phyloP scores from a whole-genome alignment of 2,797 vertebrate genomes.

The Sebastes dallii region DNA sequence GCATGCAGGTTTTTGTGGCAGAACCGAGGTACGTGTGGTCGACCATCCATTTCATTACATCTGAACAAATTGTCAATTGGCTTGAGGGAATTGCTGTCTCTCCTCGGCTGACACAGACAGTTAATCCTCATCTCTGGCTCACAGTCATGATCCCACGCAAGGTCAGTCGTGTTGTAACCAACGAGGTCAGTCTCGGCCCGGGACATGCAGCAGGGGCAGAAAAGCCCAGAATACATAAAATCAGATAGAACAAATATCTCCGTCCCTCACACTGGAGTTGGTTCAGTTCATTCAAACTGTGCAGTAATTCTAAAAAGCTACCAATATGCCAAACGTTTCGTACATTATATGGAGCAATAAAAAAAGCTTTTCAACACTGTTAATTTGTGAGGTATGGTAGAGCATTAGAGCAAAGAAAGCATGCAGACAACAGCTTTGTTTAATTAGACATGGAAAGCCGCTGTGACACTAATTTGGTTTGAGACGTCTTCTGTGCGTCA shows the following conservation, averaged over 20 bases:
- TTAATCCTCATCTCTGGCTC: constrained; percentile 68
- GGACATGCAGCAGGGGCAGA: constrained; percentile 1
- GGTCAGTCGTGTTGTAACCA: constrained; percentile 45
- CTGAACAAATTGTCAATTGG: constrained; percentile 56
- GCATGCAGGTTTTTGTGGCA: constrained; percentile 25
- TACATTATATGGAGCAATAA: neutral
- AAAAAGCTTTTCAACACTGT: neutral
- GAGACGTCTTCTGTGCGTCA: constrained; percentile 7
- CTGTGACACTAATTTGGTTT: constrained; percentile 30
- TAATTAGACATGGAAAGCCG: constrained; percentile 33
- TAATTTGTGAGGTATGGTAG: neutral
- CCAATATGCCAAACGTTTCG: neutral
- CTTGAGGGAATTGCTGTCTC: constrained; percentile 41
- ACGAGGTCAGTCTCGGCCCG: constrained; percentile 21
- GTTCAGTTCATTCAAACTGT: constrained; percentile 7
- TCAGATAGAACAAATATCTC: constrained; percentile 22
- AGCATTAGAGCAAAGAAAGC: neutral
- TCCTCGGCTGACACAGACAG: constrained; percentile 49
- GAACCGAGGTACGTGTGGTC: neutral
- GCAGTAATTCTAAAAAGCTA: neutral
- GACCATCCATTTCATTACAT: constrained; percentile 49
- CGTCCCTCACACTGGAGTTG: neutral
- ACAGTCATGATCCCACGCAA: constrained; percentile 56
- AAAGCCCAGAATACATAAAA: constrained; percentile 38
- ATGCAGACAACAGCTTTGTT: neutral